Percentiles rank a stretch among this genome's conserved stretches.
Evolutionary conservation across 2,113 vertebrate species (phyloP).

Genomic region (Phaetusa simplex): DNA sequence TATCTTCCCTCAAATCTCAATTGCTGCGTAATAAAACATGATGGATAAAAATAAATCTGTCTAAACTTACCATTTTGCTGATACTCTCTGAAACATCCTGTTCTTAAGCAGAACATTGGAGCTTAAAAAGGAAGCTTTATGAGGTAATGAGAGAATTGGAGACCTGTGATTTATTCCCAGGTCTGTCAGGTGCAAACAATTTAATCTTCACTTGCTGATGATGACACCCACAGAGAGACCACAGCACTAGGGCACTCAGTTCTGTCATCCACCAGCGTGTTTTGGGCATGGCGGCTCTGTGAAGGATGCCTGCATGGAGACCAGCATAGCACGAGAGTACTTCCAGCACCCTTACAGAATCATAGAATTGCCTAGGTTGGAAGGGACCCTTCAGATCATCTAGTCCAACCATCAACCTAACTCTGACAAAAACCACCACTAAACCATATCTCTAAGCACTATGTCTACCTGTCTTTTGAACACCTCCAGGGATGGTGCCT

Average conservation of each 20-base stretch:
- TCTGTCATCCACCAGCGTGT: neutral
- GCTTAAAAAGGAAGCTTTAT: neutral
- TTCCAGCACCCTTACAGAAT: neutral
- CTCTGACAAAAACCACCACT: too few species aligned
- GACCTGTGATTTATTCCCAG: neutral
- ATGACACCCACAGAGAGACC: neutral
- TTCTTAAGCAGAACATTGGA: neutral
- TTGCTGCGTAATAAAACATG: neutral
- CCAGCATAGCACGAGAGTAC: neutral
- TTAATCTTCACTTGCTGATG: neutral
- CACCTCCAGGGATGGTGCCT: too few species aligned
- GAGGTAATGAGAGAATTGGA: neutral
- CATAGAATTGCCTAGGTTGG: too few species aligned
- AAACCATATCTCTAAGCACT: too few species aligned
- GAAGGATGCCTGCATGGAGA: neutral
- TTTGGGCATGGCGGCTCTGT: neutral
- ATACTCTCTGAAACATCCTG: slow-evolving; percentile 11
- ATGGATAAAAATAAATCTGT: slow-evolving; percentile 42
- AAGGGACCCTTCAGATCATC: too few species aligned
- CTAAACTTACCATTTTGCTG: slow-evolving; percentile 1
- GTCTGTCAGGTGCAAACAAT: neutral
- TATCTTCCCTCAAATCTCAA: slow-evolving; percentile 6
- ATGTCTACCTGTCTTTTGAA: too few species aligned
- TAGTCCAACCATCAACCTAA: too few species aligned
- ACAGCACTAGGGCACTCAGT: neutral